A percentile compares a stretch with the other conserved stretches of the same genome.
phyloP scores from a whole-genome alignment of 1,140 invertebrate genomes.

The Drosophila insularis region DNA sequence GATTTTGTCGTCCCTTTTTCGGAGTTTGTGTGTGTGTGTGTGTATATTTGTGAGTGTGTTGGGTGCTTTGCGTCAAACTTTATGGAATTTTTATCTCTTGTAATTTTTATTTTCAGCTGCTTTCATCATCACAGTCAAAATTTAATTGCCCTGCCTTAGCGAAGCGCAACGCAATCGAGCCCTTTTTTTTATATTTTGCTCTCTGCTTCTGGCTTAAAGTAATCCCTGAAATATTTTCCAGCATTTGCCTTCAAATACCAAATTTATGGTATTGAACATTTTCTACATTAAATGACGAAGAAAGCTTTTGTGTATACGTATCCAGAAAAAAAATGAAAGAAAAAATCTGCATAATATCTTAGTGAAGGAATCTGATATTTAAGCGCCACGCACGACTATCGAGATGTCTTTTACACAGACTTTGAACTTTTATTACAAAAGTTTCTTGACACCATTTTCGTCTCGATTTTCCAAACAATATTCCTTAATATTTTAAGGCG shows the following conservation, averaged over 20 bases:
- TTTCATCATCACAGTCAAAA: constrained; percentile 47
- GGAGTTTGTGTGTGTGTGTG: not conserved
- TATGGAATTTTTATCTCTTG: constrained; percentile 57
- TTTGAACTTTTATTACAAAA: too few species aligned
- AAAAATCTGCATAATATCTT: too few species aligned
- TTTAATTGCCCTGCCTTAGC: constrained; percentile 55
- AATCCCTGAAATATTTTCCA: constrained; percentile 43
- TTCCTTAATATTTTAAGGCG: too few species aligned
- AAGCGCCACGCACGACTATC: too few species aligned
- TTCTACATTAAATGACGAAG: not conserved
- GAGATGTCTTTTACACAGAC: too few species aligned
- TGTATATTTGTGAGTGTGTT: not conserved
- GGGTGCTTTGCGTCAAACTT: constrained; percentile 33
- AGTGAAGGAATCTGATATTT: too few species aligned
- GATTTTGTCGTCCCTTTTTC: constrained; percentile 31
- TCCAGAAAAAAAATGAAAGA: not conserved
- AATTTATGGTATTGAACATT: constrained; percentile 43
- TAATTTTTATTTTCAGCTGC: constrained; percentile 49
- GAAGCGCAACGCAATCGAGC: constrained; percentile 13
- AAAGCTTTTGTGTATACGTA: not conserved
- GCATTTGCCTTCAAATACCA: constrained; percentile 38
- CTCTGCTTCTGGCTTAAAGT: constrained; percentile 52
- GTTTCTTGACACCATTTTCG: too few species aligned
- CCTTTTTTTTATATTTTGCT: constrained; percentile 22
- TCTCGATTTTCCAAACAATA: too few species aligned